Evolutionary conservation across 2,888 invertebrate genomes (phyloP).

Genomic region (Caenorhabditis sp.): DNA sequence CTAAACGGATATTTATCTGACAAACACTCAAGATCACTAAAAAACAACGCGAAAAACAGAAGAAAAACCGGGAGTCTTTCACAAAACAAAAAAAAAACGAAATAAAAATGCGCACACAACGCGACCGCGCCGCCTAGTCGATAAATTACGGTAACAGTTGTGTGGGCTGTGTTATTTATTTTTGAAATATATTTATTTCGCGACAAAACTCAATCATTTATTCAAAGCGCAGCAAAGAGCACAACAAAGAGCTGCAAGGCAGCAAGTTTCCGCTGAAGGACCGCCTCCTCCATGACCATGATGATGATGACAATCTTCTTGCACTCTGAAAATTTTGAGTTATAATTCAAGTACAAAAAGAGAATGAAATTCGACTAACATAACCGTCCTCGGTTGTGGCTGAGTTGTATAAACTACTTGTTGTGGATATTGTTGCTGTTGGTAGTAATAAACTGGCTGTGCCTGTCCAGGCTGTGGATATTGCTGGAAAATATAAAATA

Average conservation of each 20-base stretch:
- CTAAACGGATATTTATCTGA: too few species aligned
- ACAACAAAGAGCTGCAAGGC: constrained; percentile 26
- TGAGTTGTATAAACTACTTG: constrained; percentile 32
- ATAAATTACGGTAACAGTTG: constrained; percentile 26
- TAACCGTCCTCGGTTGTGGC: constrained; percentile 23
- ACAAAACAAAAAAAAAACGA: constrained; percentile 1
- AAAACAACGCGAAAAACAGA: background rate
- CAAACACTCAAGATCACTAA: too few species aligned
- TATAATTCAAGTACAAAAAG: background rate
- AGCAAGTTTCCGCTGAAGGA: constrained; percentile 28
- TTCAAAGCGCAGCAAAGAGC: constrained; percentile 31
- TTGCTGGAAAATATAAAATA: constrained; percentile 11
- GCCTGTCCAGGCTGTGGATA: constrained; percentile 23
- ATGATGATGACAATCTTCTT: constrained; percentile 31
- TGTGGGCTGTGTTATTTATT: constrained; percentile 14
- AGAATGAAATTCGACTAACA: constrained; percentile 4
- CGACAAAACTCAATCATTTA: background rate
- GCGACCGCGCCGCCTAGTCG: background rate
- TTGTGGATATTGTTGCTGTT: constrained; percentile 4
- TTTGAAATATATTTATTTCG: background rate
- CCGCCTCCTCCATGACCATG: constrained; percentile 7
- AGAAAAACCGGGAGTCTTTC: background rate
- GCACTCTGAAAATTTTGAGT: constrained; percentile 27
- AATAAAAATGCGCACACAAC: constrained; percentile 13
- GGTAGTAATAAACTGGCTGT: constrained; percentile 15